Evolutionary conservation across 2,888 invertebrate genomes (phyloP), one percentile per base, ranked within the genome.

Genomic region (Heliconius sara): DNA sequence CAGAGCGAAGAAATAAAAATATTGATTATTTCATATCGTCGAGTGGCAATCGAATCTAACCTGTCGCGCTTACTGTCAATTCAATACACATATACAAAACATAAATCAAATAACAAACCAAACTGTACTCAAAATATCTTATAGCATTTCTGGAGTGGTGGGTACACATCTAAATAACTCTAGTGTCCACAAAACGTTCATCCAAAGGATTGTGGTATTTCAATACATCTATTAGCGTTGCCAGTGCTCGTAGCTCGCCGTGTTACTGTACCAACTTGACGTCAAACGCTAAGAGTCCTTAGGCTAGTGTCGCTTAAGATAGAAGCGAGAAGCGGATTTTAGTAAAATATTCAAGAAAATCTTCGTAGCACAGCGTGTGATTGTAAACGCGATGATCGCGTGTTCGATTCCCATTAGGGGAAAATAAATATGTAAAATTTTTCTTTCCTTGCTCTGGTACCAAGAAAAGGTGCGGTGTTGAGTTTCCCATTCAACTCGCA

Each of bases 171-270:
- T 39, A 73, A 73, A 39, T 39, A 39, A 39, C 22, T 63, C 63
- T 43, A 39, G 52, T 52, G 67, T 76, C 25, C 22, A 68, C 76
- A 66, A 57, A 52, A 34, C 67, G 22, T 76, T 67, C 47, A 34
- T 52, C 4, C 34, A 30, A 78, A 75, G 68, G 68, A 68, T 76
- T 80, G 78, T 80, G 81, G 81, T 80, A 81, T 80, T 78, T 81
- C 80, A 81, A 81, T 81, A 81, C 80, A 81, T 81, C 82, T 79
- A 83, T 84, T 83, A 82, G 77, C 84, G 84, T 80, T 81, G 82
- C 83, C 76, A 43, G 83, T 83, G 83, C 84, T 85, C 84, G 83
- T 84, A 84, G 81, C 82, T 80, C 84, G 85, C 85, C 86, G 83
- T 85, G 84, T 86, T 84, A 83, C 83, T 80, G 81, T 82, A 82